A percentile compares a stretch with the other conserved stretches of the same genome.
Evolutionary conservation across 2,797 vertebrate species (phyloP).

Genomic region (Philypnodon macrostomus): DNA sequence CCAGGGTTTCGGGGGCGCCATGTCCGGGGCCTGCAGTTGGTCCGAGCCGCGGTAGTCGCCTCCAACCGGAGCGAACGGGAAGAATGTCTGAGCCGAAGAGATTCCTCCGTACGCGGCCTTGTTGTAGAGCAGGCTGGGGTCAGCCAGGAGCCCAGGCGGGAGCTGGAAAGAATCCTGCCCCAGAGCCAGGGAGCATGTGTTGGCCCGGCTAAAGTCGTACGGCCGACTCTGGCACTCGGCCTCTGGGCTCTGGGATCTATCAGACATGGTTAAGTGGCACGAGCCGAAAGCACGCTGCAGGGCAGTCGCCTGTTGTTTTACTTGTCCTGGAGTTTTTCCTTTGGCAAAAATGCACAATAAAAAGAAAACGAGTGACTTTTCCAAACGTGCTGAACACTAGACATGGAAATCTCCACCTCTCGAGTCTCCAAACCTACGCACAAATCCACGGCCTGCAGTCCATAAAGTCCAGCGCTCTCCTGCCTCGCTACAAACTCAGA

Average conservation of each 20-base stretch:
- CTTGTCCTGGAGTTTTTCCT: not conserved
- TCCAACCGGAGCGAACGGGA: slow-evolving; percentile 65
- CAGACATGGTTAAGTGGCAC: slow-evolving; percentile 67
- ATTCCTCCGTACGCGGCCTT: slow-evolving; percentile 73
- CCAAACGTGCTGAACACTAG: not conserved
- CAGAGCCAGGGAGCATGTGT: slow-evolving; percentile 64
- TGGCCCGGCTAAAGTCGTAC: slow-evolving; percentile 71
- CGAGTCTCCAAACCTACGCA: slow-evolving; percentile 33
- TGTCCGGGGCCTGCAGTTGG: slow-evolving; percentile 67
- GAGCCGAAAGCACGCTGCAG: not conserved
- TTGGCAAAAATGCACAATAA: not conserved
- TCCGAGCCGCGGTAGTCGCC: slow-evolving; percentile 72
- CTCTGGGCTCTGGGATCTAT: slow-evolving; percentile 65
- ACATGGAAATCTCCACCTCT: not conserved
- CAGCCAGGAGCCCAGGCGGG: slow-evolving; percentile 67
- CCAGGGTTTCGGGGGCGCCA: slow-evolving; percentile 76
- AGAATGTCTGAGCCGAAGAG: slow-evolving; percentile 67
- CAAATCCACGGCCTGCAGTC: slow-evolving; percentile 33
- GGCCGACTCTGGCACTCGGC: slow-evolving; percentile 63
- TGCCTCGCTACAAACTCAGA: slow-evolving; percentile 47
- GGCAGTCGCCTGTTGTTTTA: not conserved
- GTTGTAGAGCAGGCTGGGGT: slow-evolving; percentile 73
- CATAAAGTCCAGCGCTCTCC: slow-evolving; percentile 20
- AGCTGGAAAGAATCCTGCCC: slow-evolving; percentile 73
- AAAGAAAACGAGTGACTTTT: not conserved